Evolutionary conservation across 2,113 vertebrate species (phyloP).

Genomic region (Chascanopsetta lugubris): DNA sequence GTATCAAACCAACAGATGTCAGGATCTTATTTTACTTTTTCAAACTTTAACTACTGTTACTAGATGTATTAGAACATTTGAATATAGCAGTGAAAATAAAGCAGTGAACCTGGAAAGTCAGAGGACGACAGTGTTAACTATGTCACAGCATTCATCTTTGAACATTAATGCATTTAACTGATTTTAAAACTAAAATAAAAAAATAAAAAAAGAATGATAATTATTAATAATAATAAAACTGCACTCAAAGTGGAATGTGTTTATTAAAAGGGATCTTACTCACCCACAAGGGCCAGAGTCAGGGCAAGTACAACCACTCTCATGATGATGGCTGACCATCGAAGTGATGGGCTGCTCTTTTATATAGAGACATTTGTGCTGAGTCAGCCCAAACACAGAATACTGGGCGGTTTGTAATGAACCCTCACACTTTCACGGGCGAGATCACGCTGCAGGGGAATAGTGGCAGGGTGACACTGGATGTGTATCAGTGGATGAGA

Average conservation of each 20-base stretch:
- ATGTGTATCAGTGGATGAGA: conserved; percentile 25
- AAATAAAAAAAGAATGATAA: not conserved
- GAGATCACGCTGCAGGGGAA: not conserved
- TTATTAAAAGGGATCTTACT: conserved; percentile 50
- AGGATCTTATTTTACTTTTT: too few species aligned
- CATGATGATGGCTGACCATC: conserved; percentile 77
- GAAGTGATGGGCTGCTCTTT: conserved; percentile 44
- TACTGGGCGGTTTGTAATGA: conserved; percentile 1
- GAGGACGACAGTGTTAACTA: too few species aligned
- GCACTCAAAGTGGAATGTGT: not conserved
- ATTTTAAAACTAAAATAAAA: not conserved
- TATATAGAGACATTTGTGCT: conserved; percentile 45
- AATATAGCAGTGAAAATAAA: too few species aligned
- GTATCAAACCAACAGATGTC: too few species aligned
- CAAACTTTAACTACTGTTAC: too few species aligned
- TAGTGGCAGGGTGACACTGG: not conserved
- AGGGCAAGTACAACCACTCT: conserved; percentile 82
- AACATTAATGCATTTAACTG: too few species aligned
- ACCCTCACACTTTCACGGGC: too few species aligned
- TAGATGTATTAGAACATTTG: too few species aligned
- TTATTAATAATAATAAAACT: too few species aligned
- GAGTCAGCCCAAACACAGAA: conserved; percentile 15
- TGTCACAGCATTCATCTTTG: too few species aligned
- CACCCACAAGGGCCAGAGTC: conserved; percentile 84
- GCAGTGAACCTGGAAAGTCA: too few species aligned